phyloP scores from a whole-genome alignment of 2,888 invertebrate species.

The Lasius fuliginosus region DNA sequence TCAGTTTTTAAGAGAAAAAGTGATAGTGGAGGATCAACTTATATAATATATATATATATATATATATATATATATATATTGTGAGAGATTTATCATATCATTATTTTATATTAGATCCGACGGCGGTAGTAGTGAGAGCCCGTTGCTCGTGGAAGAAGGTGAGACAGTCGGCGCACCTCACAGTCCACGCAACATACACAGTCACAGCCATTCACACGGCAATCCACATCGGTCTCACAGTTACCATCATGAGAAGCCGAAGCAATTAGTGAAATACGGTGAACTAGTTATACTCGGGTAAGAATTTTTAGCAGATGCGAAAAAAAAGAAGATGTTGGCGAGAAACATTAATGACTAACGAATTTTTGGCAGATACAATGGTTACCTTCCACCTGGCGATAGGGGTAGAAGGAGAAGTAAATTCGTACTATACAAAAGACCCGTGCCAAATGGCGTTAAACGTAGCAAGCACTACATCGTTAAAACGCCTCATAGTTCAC shows the following conservation, averaged over 20 bases:
- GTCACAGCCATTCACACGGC: constrained; percentile 81
- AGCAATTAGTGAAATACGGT: constrained; percentile 94
- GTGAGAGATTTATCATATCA: constrained; percentile 1
- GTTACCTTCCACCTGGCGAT: constrained; percentile 96
- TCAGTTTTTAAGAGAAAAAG: background rate
- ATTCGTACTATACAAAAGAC: constrained; percentile 95
- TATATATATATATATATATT: background rate
- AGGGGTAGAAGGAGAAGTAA: constrained; percentile 97
- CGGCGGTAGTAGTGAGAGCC: constrained; percentile 85
- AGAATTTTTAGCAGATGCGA: constrained; percentile 74
- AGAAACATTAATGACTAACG: constrained; percentile 1
- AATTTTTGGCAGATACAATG: constrained; percentile 93
- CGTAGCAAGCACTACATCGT: constrained; percentile 98
- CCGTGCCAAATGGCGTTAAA: constrained; percentile 96
- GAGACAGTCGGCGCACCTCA: constrained; percentile 85
- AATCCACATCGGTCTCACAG: constrained; percentile 83
- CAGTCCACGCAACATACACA: constrained; percentile 84
- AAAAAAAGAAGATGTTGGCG: background rate
- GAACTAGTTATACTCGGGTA: constrained; percentile 98
- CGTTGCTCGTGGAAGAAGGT: constrained; percentile 85
- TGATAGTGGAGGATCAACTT: background rate
- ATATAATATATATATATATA: background rate
- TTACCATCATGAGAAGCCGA: constrained; percentile 93
- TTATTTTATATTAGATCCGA: constrained; percentile 81
- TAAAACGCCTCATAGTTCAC: constrained; percentile 97